These are phyloP conservation scores for Amyelois transitella DNA, from an alignment of 1,140 invertebrate species.

Conservation along the genomic window DNA sequence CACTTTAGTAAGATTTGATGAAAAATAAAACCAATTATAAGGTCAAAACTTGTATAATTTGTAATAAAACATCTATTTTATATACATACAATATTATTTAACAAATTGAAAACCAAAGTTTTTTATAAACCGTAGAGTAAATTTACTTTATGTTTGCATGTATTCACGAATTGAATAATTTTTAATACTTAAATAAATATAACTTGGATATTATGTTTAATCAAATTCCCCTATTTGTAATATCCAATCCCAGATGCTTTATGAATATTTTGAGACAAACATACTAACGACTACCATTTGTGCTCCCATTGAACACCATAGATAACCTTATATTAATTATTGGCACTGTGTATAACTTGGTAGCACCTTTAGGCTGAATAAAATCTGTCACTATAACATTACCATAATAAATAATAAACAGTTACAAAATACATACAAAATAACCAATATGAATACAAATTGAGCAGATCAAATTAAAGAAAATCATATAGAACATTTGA, in stretches of 20 bases:
- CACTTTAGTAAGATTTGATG: not conserved
- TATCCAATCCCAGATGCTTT: constrained; percentile 8
- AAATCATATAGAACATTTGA: not conserved
- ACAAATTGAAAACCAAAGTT: not conserved
- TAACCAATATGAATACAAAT: not conserved
- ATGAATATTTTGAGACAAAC: constrained; percentile 6
- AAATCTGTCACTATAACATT: not conserved
- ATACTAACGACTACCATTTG: constrained; percentile 10
- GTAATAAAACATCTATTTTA: constrained; percentile 20
- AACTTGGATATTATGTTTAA: not conserved
- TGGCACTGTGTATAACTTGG: constrained; percentile 21
- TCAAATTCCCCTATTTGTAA: not conserved
- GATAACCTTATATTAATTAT: constrained; percentile 14
- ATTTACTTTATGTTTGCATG: not conserved
- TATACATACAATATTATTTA: not conserved
- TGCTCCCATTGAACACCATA: constrained; percentile 14
- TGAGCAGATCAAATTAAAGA: not conserved
- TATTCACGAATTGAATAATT: not conserved
- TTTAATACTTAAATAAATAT: not conserved
- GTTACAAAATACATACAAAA: not conserved
- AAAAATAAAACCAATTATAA: constrained; percentile 1
- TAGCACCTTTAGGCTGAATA: constrained; percentile 14
- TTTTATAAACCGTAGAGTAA: not conserved
- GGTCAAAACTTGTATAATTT: constrained; percentile 30
- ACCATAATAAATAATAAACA: not conserved